Evolutionary conservation across 2,113 vertebrate genomes (phyloP), one percentile per base, ranked within the genome.

Genomic region (Phyllostomus discolor): DNA sequence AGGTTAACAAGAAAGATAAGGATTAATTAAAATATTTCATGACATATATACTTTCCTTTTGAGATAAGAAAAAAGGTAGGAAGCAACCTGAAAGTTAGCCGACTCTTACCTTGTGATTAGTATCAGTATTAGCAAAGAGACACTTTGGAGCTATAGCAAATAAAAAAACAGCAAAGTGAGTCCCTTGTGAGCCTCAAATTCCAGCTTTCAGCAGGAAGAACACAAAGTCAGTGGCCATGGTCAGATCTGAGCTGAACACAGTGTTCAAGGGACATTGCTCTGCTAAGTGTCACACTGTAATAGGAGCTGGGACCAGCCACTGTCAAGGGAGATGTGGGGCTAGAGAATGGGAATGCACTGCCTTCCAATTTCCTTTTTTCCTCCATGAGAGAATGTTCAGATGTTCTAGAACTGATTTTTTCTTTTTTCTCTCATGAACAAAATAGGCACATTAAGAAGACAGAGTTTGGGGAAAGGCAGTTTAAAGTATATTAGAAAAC

Each of bases 401-500:
- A 70, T 38, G 2, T 80, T 90, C 80, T 76, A 57, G 28, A 57
- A 31, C 11, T 33, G 24, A 19, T 80, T 90, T 72, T 31, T 75
- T 73, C 70, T 73, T 92, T 76, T 85, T 54, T 69, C 7, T 38
- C 7, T 88, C 11, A 15, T 38, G n/a, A 86, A 93, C 12, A 76
- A 81, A 72, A 82, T 16, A 94, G 70, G 22, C 69, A 48, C 17
- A 28, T 50, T 78, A 78, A 59, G 50, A 96, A 96, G 35, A 94
- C 10, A 83, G 73, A 54, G 4, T 50, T 41, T 22, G 4, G 38
- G 17, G 75, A 59, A 83, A 16, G 19, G 4, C 72, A 41, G 69
- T 11, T 90, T 88, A 52, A 91, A 76, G 3, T 59, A 86, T 24
- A 46, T 76, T 66, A 93, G 64, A 91, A 95, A 96, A 67, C 31